Evolutionary conservation across 2,888 invertebrate genomes (phyloP), one percentile per base, ranked within the genome.

Genomic region (Cheiracanthium punctorium): DNA sequence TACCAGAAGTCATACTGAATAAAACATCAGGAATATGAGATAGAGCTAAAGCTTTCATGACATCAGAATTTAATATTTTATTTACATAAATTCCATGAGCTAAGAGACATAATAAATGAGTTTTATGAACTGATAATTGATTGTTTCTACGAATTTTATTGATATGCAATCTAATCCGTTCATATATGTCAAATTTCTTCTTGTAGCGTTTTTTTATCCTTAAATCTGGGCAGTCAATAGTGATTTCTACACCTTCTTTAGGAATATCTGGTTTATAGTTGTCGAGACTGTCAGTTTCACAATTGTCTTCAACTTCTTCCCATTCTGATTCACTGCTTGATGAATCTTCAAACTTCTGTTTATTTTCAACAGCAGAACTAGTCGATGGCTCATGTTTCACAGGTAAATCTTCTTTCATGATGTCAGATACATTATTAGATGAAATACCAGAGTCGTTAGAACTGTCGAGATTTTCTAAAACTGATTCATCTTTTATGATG

Each of bases 41-140:
- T 7, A 89, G 48, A 10, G 88, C 80, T 12, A 88, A 69, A 2
- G 64, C 82, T 77, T 73, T 64, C 14, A 89, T 41, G n/a, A 69
- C 14, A 20, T 69, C 24, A 58, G 90, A 89, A 73, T 90, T 89
- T 73, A 91, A 90, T 14, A 90, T 32, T 17, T 79, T 75, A 89
- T 92, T 92, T 41, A 97, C 93, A 91, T 94, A 94, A 90, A 95
- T 94, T 0, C 96, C 96, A 91, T 96, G 95, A 0, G 95, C 94
- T 32, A 98, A 91, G 93, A 96, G 95, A 91, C 96, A 95, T 24
- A 98, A 92, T 7, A 98, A 92, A 92, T 96, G 95, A 14, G 95
- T 95, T 94, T 97, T 97, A 91, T 98, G 98, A 91, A 96, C 93
- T 74, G 94, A 93, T 37, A 96, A 92, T 92, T 97, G 96, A 90